Conservation (phyloP, 2,888 invertebrate genomes). For the Sipha maydis region DNA sequence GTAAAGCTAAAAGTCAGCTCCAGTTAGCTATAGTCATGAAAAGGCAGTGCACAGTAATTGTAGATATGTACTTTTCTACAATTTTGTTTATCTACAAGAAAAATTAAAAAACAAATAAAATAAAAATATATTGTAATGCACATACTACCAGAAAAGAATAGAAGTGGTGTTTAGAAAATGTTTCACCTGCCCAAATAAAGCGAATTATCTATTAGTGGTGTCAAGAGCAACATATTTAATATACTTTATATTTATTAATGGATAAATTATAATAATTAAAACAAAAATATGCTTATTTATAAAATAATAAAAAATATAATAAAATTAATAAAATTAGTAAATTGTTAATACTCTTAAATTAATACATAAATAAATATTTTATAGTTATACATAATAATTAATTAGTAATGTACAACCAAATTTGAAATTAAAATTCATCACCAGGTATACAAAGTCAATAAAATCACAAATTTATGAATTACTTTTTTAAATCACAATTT, state of each 20-base stretch:
- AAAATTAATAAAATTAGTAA: too few relatives aligned
- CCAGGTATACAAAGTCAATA: too few relatives aligned
- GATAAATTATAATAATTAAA: too few relatives aligned
- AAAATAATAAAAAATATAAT: too few relatives aligned
- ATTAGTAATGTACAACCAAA: too few relatives aligned
- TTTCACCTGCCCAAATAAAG: not conserved
- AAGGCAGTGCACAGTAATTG: conserved; percentile 12
- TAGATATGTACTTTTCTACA: conserved; percentile 8
- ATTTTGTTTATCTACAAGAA: conserved; percentile 17
- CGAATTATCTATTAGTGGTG: not conserved
- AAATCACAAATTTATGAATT: too few relatives aligned
- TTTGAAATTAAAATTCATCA: too few relatives aligned
- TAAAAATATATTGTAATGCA: not conserved
- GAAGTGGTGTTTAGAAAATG: not conserved
- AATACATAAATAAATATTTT: too few relatives aligned
- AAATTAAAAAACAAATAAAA: conserved; percentile 22
- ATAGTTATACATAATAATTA: too few relatives aligned
- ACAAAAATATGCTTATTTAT: too few relatives aligned
- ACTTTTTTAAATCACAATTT: too few relatives aligned
- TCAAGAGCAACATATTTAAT: not conserved
- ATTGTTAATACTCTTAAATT: too few relatives aligned
- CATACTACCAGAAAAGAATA: conserved; percentile 2
- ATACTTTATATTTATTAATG: not conserved
- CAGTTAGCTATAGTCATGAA: not conserved
- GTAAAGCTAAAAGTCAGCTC: conserved; percentile 6